Evolutionary conservation across 2,888 invertebrate genomes (phyloP).

Genomic region (Andrena chrysosceles): DNA sequence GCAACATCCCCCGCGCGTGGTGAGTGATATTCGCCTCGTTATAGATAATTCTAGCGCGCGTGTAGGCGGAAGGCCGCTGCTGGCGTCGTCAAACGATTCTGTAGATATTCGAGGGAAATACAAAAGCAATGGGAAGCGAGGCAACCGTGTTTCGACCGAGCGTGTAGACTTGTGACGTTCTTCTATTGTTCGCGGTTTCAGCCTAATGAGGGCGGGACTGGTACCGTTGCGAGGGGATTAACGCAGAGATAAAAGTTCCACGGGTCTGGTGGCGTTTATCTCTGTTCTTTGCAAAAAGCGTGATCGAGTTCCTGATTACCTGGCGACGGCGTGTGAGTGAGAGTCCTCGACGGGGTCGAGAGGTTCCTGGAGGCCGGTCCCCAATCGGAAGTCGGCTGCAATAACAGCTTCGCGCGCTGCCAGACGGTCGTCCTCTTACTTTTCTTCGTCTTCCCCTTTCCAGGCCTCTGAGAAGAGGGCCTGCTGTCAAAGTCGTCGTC

Average conservation of each 20-base stretch:
- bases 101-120: not conserved
- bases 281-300: not conserved
- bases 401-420: conserved; percentile 86
- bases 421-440: conserved; percentile 70
- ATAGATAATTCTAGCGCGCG: conserved; percentile 14
- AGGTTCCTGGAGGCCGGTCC: conserved; percentile 86
- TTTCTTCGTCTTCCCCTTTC: conserved; percentile 55
- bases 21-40: not conserved
- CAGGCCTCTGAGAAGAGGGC: conserved; percentile 37
- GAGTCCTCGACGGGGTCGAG: conserved; percentile 81
- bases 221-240: not conserved
- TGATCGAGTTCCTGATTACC: conserved; percentile 67
- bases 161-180: no score
- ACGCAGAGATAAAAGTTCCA: conserved; percentile 4
- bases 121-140: no score
- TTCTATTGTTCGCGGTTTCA: not conserved
- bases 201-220: no score
- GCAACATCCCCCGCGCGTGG: not conserved
- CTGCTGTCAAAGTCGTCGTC: conserved; percentile 73
- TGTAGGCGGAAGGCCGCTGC: conserved; percentile 10
- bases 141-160: no score
- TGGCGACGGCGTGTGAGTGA: conserved; percentile 76
- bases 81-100: not conserved
- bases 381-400: conserved; percentile 91
- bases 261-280: not conserved